phyloP scores from a whole-genome alignment of 2,797 vertebrate species.

The Lutra lutra region DNA sequence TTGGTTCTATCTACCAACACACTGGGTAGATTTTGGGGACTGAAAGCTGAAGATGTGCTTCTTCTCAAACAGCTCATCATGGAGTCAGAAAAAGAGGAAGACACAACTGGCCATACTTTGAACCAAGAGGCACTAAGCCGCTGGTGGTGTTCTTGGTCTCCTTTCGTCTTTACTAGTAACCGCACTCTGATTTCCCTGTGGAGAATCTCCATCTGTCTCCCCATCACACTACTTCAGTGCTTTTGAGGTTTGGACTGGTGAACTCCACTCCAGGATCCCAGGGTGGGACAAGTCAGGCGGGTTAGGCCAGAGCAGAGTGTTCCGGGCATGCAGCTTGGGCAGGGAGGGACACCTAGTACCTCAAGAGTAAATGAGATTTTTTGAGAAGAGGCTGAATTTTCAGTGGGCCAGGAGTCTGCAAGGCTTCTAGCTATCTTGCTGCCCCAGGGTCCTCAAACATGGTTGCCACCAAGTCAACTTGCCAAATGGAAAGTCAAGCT shows the following conservation, averaged over 20 bases:
- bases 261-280: not conserved
- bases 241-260: not conserved
- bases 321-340: not conserved
- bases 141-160: not conserved
- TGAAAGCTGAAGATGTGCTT: not conserved
- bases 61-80: not conserved
- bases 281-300: not conserved
- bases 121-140: not conserved
- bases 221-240: not conserved
- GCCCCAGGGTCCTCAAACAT: not conserved
- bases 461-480: rapidly evolving
- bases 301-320: not conserved
- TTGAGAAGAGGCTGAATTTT: not conserved
- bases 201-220: not conserved
- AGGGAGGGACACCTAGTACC: not conserved
- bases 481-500: not conserved
- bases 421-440: not conserved
- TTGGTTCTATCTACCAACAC: not conserved
- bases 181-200: not conserved
- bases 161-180: not conserved
- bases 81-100: not conserved
- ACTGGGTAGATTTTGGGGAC: not conserved
- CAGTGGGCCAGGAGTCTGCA: not conserved
- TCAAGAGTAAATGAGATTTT: not conserved
- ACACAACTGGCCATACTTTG: not conserved